Evolutionary conservation across 2,888 invertebrate species (phyloP), one percentile per base, ranked within the genome.

Genomic region (Meloe dianella): DNA sequence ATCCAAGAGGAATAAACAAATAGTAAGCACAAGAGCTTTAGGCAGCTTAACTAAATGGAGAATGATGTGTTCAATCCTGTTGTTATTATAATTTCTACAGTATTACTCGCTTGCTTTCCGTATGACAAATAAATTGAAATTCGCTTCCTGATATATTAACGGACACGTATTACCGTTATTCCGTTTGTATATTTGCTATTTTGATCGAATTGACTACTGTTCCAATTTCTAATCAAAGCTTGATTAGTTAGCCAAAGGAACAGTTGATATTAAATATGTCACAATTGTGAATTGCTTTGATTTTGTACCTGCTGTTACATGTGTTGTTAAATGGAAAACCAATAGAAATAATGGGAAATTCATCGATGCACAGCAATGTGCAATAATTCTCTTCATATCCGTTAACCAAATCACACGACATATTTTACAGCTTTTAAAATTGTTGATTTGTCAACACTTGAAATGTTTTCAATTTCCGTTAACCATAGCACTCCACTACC

Each of bases 321-420:
- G 66, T 66, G 74, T 67, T 57, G 68, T 66, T 56, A 74, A 61
- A 64, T 74, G 69, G 64, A 74, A 73, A 63, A 75, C 72, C 67
- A 76, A 71, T 66, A 78, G 73, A 68, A 76, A 73, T 54, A 75
- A 69, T 47, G 75, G 74, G 63, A 78, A 73, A 66, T 69, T 71
- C 72, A 76, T 73, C 67, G 74, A 75, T 65, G 70, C 69, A 66
- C 74, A 64, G 63, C 68, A 71, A 71, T 71, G 75, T 76, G 74
- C 74, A 70, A 75, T 54, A 70, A 74, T 73, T 74, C 73, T 74
- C 79, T 74, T 79, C 80, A 79, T 80, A 77, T 77, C 79, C 78
- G 75, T 64, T 72, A 68, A 69, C 75, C 71, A 71, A 72, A 73
- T 77, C 75, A 79, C 73, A 76, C 76, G 75, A 72, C 79, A 80